Conservation (phyloP, 2,113 vertebrate genomes). For the Speoplatyrhinus poulsoni region DNA sequence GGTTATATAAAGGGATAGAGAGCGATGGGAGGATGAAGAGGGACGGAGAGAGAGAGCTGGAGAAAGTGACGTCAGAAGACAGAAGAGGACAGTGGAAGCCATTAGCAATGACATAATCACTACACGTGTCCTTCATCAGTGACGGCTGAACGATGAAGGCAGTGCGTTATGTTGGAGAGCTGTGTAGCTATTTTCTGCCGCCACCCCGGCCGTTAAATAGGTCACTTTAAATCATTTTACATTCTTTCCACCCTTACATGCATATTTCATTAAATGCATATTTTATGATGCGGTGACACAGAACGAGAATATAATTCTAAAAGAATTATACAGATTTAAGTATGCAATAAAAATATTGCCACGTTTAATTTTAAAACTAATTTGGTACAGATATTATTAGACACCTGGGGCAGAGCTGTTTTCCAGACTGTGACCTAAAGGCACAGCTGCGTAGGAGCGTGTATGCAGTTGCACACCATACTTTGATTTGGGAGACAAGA, state of each 20-base stretch:
- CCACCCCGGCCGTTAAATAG: no score
- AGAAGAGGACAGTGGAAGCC: not conserved
- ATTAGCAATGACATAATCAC: conserved; percentile 30
- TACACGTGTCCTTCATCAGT: conserved; percentile 16
- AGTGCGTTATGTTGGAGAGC: conserved; percentile 5
- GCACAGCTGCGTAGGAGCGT: no score
- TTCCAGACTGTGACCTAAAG: no score
- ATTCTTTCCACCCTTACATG: conserved; percentile 5
- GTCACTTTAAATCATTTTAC: not conserved
- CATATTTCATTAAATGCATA: conserved; percentile 20
- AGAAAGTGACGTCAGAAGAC: not conserved
- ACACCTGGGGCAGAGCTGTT: no score
- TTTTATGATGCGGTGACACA: not conserved
- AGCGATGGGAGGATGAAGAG: not conserved
- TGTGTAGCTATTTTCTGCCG: conserved; percentile 12
- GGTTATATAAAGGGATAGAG: not conserved
- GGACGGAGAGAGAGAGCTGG: not conserved
- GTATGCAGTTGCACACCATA: no score
- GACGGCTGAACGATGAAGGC: conserved; percentile 18
- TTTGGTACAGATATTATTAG: no score
- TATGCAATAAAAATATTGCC: no score
- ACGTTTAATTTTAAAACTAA: no score
- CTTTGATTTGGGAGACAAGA: no score
- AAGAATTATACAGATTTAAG: not conserved
- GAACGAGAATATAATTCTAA: no score